Conservation (phyloP, 2,797 vertebrate species). For the Eulemur albifrons region DNA sequence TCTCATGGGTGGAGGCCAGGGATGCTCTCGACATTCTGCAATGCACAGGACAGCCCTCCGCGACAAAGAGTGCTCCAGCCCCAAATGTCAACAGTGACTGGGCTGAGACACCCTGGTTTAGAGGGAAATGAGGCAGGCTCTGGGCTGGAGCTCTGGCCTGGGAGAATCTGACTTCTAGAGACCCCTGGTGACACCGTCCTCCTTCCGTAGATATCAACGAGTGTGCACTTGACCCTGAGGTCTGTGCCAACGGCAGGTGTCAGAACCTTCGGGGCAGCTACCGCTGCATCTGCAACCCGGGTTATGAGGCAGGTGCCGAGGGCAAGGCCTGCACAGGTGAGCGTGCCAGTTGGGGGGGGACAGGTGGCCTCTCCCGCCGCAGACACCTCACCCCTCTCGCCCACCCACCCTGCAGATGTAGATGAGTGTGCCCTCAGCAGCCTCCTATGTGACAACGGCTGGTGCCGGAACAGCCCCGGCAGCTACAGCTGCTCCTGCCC, state of each 20-base stretch:
- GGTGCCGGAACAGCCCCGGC: slow-evolving; percentile 93
- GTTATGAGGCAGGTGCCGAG: slow-evolving; percentile 91
- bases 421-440: slow-evolving; percentile 94
- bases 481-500: slow-evolving; percentile 94
- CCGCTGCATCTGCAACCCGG: slow-evolving; percentile 93
- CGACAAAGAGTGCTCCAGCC: accelerated
- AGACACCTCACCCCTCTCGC: accelerated
- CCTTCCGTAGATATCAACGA: slow-evolving; percentile 91
- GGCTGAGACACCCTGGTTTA: neutral
- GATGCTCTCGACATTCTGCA: neutral
- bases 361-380: accelerated
- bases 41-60: accelerated
- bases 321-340: slow-evolving; percentile 94
- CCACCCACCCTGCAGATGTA: slow-evolving; percentile 86
- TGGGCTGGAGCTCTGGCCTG: neutral
- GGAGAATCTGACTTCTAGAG: neutral
- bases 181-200: neutral
- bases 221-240: slow-evolving; percentile 93
- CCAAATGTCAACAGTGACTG: accelerated
- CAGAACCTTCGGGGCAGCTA: slow-evolving; percentile 95
- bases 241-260: slow-evolving; percentile 93
- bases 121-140: neutral
- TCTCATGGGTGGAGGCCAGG: neutral
- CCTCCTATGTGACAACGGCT: slow-evolving; percentile 92
- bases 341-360: slow-evolving; percentile 11